These are phyloP conservation scores for Uloborus diversus DNA, from an alignment of 1,140 invertebrate species.

Conservation along the genomic window DNA sequence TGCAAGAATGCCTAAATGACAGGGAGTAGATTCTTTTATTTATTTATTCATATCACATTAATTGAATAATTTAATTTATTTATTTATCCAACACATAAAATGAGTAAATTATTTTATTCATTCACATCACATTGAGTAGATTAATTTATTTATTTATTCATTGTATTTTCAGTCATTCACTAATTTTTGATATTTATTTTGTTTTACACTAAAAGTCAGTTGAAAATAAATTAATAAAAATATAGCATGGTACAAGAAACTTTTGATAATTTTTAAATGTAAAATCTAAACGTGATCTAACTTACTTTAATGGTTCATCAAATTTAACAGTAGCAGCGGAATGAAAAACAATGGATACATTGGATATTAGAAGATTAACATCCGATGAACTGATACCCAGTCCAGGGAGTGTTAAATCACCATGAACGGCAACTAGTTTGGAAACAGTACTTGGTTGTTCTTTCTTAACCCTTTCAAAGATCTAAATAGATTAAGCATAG, in stretches of 20 bases:
- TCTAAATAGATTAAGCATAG: constrained; percentile 71
- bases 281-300: too few species aligned
- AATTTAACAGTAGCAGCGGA: constrained; percentile 99
- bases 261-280: not conserved
- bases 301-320: constrained; percentile 90
- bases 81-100: too few species aligned
- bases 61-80: too few species aligned
- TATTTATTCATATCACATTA: too few species aligned
- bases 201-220: too few species aligned
- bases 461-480: constrained; percentile 81
- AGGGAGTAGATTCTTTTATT: too few species aligned
- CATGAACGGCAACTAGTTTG: constrained; percentile 73
- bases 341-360: constrained; percentile 94
- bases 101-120: too few species aligned
- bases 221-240: not conserved
- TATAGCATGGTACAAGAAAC: not conserved
- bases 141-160: too few species aligned
- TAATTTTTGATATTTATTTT: too few species aligned
- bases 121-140: too few species aligned
- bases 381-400: constrained; percentile 86
- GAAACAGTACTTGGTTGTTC: constrained; percentile 73
- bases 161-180: too few species aligned
- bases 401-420: constrained; percentile 89
- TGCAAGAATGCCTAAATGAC: too few species aligned
- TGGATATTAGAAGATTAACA: constrained; percentile 74